phyloP scores from a whole-genome alignment of 2,113 vertebrate genomes.

The Pituophis catenifer region DNA sequence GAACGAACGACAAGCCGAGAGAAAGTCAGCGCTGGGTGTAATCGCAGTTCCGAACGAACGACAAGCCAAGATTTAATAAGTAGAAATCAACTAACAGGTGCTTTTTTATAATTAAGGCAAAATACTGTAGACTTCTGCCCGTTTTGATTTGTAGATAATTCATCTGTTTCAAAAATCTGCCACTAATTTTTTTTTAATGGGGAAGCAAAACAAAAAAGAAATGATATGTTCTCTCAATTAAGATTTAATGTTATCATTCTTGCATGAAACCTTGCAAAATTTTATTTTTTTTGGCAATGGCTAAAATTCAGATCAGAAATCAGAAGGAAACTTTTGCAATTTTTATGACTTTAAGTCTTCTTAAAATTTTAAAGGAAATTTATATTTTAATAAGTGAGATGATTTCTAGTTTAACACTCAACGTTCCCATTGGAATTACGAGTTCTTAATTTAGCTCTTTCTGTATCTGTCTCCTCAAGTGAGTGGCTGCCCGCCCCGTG shows the following conservation, averaged over 20 bases:
- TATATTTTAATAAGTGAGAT: background rate
- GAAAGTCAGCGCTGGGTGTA: too few relatives aligned
- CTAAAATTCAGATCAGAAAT: background rate
- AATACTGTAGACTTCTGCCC: too few relatives aligned
- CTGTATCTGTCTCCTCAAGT: background rate
- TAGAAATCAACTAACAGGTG: background rate
- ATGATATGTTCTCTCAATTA: background rate
- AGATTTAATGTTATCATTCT: background rate
- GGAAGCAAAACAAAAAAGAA: background rate
- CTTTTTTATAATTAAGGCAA: too few relatives aligned
- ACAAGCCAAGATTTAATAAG: too few relatives aligned
- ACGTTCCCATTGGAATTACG: background rate
- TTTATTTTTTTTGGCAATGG: background rate
- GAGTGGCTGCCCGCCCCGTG: accelerated
- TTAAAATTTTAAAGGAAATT: background rate
- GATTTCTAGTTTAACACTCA: background rate
- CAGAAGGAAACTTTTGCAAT: background rate
- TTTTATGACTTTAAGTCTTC: background rate
- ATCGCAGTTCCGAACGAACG: too few relatives aligned
- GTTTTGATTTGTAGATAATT: background rate
- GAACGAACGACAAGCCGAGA: too few relatives aligned
- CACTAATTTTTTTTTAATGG: background rate
- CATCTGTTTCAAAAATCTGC: background rate
- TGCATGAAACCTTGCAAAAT: background rate
- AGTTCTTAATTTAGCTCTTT: conserved; percentile 19